Percentiles rank a stretch among this genome's conserved stretches.
Evolutionary conservation across 1,140 invertebrate species (phyloP).

Genomic region (Aporrectodea caliginosa): DNA sequence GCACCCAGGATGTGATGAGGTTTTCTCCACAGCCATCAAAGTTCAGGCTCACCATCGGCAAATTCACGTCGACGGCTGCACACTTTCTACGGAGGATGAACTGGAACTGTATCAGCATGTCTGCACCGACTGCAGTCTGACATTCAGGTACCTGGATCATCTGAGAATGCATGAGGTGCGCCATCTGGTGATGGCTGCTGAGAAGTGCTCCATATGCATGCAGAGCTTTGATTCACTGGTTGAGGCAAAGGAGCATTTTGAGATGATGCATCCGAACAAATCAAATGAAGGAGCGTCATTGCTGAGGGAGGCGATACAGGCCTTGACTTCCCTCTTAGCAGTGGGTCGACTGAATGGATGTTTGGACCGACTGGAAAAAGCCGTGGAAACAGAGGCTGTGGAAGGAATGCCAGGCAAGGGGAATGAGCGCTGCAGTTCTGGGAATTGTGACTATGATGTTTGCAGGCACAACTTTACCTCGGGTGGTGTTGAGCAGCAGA

Average conservation of each 20-base stretch:
- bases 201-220: conserved; percentile 87
- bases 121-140: conserved; percentile 89
- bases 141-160: conserved; percentile 92
- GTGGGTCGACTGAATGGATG: no score
- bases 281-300: no score
- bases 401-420: no score
- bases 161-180: conserved; percentile 89
- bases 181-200: conserved; percentile 87
- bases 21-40: conserved; percentile 71
- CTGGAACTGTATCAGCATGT: conserved; percentile 93
- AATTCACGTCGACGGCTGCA: conserved; percentile 65
- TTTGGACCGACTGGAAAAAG: no score
- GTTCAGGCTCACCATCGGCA: conserved; percentile 75
- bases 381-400: no score
- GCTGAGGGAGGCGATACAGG: no score
- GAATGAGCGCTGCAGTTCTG: conserved; percentile 74
- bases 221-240: conserved; percentile 84
- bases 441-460: no score
- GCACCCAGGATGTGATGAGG: conserved; percentile 81
- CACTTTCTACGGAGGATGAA: conserved; percentile 73
- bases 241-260: conserved; percentile 85
- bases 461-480: no score
- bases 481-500: no score
- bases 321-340: no score
- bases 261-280: conserved; percentile 80